Evolutionary conservation across 2,113 vertebrate genomes (phyloP).

Genomic region (Thinocorus orbignyianus): DNA sequence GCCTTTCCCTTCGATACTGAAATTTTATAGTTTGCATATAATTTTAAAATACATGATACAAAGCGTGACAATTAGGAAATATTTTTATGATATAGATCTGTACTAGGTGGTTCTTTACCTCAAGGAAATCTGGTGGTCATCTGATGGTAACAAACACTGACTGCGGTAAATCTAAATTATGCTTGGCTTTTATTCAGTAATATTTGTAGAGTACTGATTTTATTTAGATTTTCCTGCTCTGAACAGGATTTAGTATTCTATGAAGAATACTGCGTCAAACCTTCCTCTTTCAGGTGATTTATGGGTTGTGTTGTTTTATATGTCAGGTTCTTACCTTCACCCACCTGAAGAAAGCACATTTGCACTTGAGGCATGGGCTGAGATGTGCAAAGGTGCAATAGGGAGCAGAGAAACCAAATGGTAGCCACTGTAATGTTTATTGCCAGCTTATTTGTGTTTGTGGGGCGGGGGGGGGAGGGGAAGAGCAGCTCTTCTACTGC

Average conservation of each 20-base stretch:
- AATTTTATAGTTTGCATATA: background rate
- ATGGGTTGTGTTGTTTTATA: background rate
- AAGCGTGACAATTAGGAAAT: background rate
- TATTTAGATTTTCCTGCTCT: background rate
- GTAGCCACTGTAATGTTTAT: background rate
- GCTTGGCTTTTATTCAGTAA: background rate
- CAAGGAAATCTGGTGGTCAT: background rate
- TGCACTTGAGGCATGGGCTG: background rate
- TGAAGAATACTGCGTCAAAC: background rate
- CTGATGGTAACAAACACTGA: background rate
- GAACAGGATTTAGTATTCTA: background rate
- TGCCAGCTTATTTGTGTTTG: background rate
- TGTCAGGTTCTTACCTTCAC: background rate
- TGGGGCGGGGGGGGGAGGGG: no score
- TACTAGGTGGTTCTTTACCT: background rate
- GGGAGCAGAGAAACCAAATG: background rate
- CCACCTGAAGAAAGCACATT: background rate
- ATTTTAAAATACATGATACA: background rate
- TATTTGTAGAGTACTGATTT: background rate
- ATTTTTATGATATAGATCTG: background rate
- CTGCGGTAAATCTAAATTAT: background rate
- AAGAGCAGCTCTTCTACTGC: background rate
- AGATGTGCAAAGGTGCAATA: background rate
- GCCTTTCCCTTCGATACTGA: slow-evolving; percentile 57
- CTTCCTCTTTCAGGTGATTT: background rate